Evolutionary conservation across 1,140 invertebrate species (phyloP), one percentile per base, ranked within the genome.

Genomic region (Triops cancriformis): DNA sequence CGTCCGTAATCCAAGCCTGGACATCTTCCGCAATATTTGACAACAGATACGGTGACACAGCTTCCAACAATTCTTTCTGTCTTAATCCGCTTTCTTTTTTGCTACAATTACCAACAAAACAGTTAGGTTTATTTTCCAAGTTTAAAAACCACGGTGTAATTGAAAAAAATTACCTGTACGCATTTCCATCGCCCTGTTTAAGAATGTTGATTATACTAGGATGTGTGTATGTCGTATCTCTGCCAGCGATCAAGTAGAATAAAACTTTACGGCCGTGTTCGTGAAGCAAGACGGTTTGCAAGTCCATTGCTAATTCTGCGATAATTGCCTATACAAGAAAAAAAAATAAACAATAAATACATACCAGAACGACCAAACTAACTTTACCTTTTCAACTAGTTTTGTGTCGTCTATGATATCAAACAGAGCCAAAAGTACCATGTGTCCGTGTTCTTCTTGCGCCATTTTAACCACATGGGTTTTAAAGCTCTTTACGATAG

Each of bases 351-450:
- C 5, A 77, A 37, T 31, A 23, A 77, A n/a, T n/a, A 26, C 2
- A n/a, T 43, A 7, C 7, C 31, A 7, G 31, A 37, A 37, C 2
- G 31, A 37, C 7, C 18, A 26, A 43, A 23, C 4, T 6, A 3
- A 28, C 43, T 41, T 89, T 14, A 90, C 89, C 85, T 98, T 97
- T 80, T 92, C 92, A 26, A 97, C 87, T 0, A 98, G 85, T 73
- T 94, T 91, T 2, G 96, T 98, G 82, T 98, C 96, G 85, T 98
- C 97, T 1, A 96, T 90, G n/a, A 89, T 88, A 83, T 98, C 95
- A 80, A 98, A 90, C 73, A 98, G 86, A 0, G 93, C 89, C 76
- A 97, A 85, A 41, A 98, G 83, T 10, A 94, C 89, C 26, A 93
- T 84, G 83, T 96, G 91, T 0, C 94, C 95, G 82, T 94, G 90